Evolutionary conservation across 2,113 vertebrate species (phyloP), one percentile per base, ranked within the genome.

Genomic region (Clarias macrocephalus): DNA sequence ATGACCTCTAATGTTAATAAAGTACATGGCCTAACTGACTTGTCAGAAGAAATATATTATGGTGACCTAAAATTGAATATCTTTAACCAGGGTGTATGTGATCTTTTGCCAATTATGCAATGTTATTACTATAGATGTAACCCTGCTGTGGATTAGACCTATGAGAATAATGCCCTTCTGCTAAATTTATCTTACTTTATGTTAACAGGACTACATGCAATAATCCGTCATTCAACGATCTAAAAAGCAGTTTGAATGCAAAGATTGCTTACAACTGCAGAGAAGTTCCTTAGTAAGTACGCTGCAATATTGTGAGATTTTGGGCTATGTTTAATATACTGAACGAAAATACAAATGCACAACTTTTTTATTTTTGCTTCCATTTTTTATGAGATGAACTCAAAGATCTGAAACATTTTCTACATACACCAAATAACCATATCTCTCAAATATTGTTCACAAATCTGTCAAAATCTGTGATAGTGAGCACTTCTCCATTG

Each of bases 241-340:
- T 95, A 70, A 81, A 91, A 87, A 86, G 57, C 0, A 33, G 37
- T 6, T 87, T 95, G 80, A 54, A 85, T 37, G 0, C 12, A 15
- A 85, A 88, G 15, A 92, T 95, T 30, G 23, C 1, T 4, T 95
- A 93, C 25, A 85, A 18, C 23, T 95, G 94, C 91, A 91, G 70
- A 33, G 87, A 91, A 11, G 92, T 94, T 56, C 0, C 81, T 9
- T 83, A 91, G 94, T 95, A 73, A 93, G 94, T 91, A 62, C 8
- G 7, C 48, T 48, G 48, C 37, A 56, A 5, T 80, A 37, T 33
- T 54, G 21, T 52, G 59, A 63, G 9, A 10, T 63, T 25, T 52
- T 76, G 16, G 13, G n/a, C 33, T 15, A 60, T n/a, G 62, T 25
- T n/a, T 73, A 19, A 60, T 70, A 28, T 15, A 37, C 33, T 37